Evolutionary conservation across 2,797 vertebrate genomes (phyloP), one percentile per base, ranked within the genome.

Genomic region (Paguma larvata): DNA sequence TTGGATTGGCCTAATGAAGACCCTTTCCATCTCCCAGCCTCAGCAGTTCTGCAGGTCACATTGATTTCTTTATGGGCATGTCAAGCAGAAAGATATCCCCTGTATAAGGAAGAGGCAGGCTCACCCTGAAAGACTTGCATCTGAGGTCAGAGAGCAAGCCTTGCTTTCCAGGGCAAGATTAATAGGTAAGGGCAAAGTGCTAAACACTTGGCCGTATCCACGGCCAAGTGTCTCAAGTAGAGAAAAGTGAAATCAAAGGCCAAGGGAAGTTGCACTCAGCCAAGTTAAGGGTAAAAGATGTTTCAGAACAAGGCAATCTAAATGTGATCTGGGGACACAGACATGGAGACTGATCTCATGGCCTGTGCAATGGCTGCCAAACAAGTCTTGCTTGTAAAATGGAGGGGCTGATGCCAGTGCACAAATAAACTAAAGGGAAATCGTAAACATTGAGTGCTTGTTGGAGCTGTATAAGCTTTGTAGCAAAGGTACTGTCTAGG

Each of bases 61-160:
- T 41, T 94, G 96, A 97, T 89, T 92, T 93, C 62, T 96, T 92
- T 97, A 95, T 91, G 72, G 73, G 56, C 48, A 85, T 53, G 80
- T 94, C 93, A 97, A 91, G 27, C 59, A 91, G 89, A 87, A 85
- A 95, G 95, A 82, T 73, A 72, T 30, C 19, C 34, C 72, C 38
- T 89, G 85, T 41, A 53, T 77, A 83, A 34, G 34, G 44, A 95
- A 89, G 23, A 96, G 56, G 19, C 5, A 80, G 27, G 48, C 68
- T 91, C 51, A 84, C 65, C 46, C 88, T 86, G 87, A 86, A 93
- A 79, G 78, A 62, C 89, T 91, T 85, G n/a, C 14, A 51, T 80
- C 41, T 51, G 18, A 86, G 83, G 77, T 95, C 68, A 89, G 73
- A 72, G 51, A 88, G 56, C 41, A 87, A 94, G 18, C 51, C 80